Conservation (phyloP, 2,888 invertebrate species). For the Catocala sponsa region DNA sequence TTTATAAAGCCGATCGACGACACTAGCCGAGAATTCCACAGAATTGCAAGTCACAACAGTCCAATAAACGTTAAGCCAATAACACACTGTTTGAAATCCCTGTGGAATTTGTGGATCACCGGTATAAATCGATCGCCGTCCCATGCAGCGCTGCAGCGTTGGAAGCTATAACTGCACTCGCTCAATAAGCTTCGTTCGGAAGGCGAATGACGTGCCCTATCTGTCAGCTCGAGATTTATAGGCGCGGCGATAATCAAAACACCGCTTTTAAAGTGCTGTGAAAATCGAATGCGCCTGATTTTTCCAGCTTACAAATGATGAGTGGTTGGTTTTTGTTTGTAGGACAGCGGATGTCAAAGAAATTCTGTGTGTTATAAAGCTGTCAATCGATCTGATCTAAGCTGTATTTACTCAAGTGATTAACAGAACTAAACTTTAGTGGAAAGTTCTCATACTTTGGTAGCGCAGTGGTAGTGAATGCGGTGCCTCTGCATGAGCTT, state of each 20-base stretch:
- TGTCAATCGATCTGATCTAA: too few species aligned
- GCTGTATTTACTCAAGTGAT: too few species aligned
- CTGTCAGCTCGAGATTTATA: slow-evolving; percentile 50
- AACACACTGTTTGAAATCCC: slow-evolving; percentile 43
- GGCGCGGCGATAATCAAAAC: slow-evolving; percentile 40
- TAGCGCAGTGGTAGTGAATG: too few species aligned
- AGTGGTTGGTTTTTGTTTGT: slow-evolving; percentile 7
- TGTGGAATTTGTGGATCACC: slow-evolving; percentile 45
- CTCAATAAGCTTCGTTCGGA: slow-evolving; percentile 52
- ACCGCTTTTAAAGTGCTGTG: slow-evolving; percentile 36
- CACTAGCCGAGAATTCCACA: slow-evolving; percentile 6
- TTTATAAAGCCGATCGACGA: background rate
- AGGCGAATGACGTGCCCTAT: slow-evolving; percentile 53
- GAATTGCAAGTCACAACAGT: slow-evolving; percentile 25
- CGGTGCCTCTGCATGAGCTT: too few species aligned
- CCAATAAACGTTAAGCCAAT: slow-evolving; percentile 40
- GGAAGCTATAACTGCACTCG: slow-evolving; percentile 45
- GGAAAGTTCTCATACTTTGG: too few species aligned
- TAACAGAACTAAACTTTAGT: too few species aligned
- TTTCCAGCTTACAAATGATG: slow-evolving; percentile 4
- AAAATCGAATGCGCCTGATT: slow-evolving; percentile 21
- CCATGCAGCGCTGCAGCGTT: slow-evolving; percentile 39
- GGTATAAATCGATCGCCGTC: slow-evolving; percentile 43
- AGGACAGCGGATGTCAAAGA: background rate
- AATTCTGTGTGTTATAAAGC: background rate